These are phyloP conservation scores for Platysteira castanea DNA, from an alignment of 2,113 vertebrate species.

Conservation along the genomic window DNA sequence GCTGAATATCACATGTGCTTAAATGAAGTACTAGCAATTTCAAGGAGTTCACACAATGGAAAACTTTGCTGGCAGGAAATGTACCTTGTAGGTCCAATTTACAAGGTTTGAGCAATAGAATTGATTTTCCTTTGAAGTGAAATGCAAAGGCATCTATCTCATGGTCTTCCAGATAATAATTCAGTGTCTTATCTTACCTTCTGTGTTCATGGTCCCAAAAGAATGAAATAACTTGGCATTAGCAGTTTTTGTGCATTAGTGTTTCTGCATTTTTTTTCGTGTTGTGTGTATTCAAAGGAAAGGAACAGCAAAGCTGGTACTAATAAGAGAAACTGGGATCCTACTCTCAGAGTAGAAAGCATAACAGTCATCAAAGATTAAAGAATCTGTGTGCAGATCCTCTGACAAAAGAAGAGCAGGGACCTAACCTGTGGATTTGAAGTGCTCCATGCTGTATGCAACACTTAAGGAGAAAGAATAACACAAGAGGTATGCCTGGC, in stretches of 20 bases:
- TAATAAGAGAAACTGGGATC: neutral
- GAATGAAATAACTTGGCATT: neutral
- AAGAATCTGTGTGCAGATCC: neutral
- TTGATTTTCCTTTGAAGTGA: neutral
- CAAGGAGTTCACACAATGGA: neutral
- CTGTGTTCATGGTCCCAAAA: neutral
- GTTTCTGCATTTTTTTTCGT: neutral
- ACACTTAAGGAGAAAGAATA: neutral
- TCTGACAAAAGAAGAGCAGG: neutral
- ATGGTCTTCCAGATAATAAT: neutral
- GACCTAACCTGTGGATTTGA: neutral
- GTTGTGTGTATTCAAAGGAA: neutral
- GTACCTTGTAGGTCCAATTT: neutral
- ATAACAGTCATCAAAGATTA: neutral
- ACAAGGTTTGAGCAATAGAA: neutral
- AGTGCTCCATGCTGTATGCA: neutral
- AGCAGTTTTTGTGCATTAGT: neutral
- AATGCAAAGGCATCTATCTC: neutral
- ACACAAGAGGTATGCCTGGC: neutral
- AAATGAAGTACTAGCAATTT: neutral
- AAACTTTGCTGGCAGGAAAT: neutral
- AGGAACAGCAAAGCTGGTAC: neutral
- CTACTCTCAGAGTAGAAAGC: neutral
- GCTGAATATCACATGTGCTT: neutral
- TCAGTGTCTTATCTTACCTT: neutral